Conservation (phyloP, 2,113 vertebrate genomes). For the Mustelus asterias region DNA sequence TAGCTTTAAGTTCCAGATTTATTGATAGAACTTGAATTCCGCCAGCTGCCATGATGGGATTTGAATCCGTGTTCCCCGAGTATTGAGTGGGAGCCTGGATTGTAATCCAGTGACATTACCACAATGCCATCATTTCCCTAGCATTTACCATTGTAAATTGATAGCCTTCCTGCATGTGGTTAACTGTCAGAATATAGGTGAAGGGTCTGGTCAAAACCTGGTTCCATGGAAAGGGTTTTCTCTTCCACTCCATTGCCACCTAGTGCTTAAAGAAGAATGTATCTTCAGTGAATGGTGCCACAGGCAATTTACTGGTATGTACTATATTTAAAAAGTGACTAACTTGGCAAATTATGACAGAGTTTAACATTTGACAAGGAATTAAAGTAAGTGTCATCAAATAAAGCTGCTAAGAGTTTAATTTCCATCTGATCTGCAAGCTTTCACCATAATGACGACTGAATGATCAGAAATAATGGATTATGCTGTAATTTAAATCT, state of each 20-base stretch:
- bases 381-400: neutral
- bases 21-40: too few species aligned
- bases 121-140: neutral
- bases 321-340: neutral
- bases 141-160: neutral
- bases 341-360: neutral
- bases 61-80: too few species aligned
- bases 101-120: too few species aligned
- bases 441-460: neutral
- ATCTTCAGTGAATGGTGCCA: neutral
- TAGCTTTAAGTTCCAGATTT: too few species aligned
- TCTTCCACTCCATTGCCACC: neutral
- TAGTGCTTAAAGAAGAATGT: neutral
- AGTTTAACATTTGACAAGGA: neutral
- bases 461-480: neutral
- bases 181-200: neutral
- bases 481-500: conserved; percentile 20
- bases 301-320: neutral
- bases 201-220: neutral
- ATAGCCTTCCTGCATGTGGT: neutral
- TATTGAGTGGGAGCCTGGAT: too few species aligned
- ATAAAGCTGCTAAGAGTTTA: neutral
- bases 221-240: neutral
- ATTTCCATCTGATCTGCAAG: neutral
- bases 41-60: too few species aligned